A percentile compares a stretch with the other conserved stretches of the same genome.
phyloP scores from a whole-genome alignment of 2,113 vertebrate genomes.

The Lepisosteus osseus region DNA sequence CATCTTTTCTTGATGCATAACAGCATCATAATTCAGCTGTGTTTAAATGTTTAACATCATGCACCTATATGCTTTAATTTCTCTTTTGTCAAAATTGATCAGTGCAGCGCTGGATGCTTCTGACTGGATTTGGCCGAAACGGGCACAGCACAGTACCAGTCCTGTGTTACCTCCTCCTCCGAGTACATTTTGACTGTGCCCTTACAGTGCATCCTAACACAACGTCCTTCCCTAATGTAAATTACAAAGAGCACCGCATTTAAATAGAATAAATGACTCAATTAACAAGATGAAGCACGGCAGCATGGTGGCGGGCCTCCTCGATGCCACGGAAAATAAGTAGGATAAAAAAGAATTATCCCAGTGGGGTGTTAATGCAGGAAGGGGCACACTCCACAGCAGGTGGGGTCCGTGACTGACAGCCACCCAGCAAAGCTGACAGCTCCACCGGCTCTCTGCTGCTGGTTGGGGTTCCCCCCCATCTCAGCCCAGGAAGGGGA shows the following conservation, averaged over 20 bases:
- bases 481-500: conserved; percentile 57
- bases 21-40: no score
- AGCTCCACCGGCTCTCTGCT: conserved; percentile 64
- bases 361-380: conserved; percentile 74
- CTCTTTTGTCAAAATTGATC: no score
- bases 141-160: no score
- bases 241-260: conserved; percentile 50
- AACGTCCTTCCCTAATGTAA: not conserved
- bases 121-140: no score
- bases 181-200: not conserved
- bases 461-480: conserved; percentile 58
- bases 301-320: conserved; percentile 67
- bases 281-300: conserved; percentile 80
- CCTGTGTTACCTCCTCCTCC: not conserved
- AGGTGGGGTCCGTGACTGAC: conserved; percentile 67
- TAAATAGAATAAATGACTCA: conserved; percentile 86
- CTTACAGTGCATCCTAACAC: not conserved
- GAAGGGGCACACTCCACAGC: conserved; percentile 65
- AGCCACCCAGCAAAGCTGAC: conserved; percentile 70
- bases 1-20: no score
- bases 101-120: no score
- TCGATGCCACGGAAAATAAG: conserved; percentile 63
- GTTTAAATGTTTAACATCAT: no score
- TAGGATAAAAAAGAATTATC: conserved; percentile 78
- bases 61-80: no score